phyloP scores from a whole-genome alignment of 2,113 vertebrate genomes.

The Athene cunicularia region DNA sequence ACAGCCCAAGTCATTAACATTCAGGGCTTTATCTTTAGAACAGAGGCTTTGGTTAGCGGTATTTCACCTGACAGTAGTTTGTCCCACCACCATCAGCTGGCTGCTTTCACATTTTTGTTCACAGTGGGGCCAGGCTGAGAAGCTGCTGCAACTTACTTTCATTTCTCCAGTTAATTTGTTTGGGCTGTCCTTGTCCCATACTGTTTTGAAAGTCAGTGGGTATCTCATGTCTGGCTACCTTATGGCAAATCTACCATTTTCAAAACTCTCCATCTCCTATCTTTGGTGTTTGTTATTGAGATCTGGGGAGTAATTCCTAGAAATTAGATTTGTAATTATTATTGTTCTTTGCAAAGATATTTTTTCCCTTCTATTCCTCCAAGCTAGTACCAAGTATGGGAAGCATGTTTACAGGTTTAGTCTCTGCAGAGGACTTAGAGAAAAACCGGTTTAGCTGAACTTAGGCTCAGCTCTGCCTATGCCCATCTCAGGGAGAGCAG shows the following conservation, averaged over 20 bases:
- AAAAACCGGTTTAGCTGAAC: neutral
- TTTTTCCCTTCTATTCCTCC: slow-evolving; percentile 5
- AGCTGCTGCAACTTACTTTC: neutral
- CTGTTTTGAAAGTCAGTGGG: neutral
- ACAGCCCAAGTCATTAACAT: neutral
- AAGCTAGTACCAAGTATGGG: neutral
- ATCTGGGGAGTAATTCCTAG: neutral
- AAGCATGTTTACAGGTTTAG: slow-evolving; percentile 24
- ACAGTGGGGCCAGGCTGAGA: rapidly evolving
- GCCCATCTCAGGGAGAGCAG: neutral
- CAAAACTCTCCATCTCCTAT: neutral
- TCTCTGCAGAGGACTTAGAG: slow-evolving; percentile 3
- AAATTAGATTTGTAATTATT: slow-evolving; percentile 1
- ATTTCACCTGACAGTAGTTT: neutral
- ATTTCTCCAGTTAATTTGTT: neutral
- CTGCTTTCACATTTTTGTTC: neutral
- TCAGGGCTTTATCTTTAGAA: neutral
- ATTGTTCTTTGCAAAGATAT: neutral
- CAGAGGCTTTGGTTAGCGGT: neutral
- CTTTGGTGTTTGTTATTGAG: neutral
- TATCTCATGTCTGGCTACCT: neutral
- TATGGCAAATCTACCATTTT: neutral
- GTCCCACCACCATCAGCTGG: neutral
- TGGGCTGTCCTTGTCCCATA: neutral
- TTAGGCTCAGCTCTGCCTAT: neutral